A percentile compares a stretch with the other conserved stretches of the same genome.
phyloP scores from a whole-genome alignment of 2,797 vertebrate species.

The Aotus griseimembra region DNA sequence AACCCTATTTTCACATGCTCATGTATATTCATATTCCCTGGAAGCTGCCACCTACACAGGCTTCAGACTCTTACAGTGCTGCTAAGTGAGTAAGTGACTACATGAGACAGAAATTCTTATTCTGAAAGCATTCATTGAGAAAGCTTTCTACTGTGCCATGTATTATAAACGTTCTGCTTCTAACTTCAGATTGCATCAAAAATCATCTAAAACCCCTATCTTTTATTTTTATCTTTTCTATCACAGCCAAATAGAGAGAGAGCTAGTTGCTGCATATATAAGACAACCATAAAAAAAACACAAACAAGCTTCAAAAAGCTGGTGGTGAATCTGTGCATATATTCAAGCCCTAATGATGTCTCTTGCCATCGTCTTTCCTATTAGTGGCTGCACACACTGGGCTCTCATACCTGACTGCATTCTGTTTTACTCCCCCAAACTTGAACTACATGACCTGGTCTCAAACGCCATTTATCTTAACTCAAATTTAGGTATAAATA shows the following conservation, averaged over 20 bases:
- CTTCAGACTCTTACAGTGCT: neutral
- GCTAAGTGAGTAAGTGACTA: neutral
- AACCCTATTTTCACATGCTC: neutral
- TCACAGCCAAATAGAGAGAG: neutral
- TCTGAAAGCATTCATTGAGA: neutral
- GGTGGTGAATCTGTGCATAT: neutral
- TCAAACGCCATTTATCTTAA: neutral
- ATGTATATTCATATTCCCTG: neutral
- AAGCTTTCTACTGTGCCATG: neutral
- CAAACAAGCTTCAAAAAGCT: neutral
- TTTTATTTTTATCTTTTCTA: neutral
- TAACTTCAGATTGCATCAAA: conserved; percentile 43
- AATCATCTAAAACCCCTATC: neutral
- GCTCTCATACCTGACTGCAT: neutral
- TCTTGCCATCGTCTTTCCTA: neutral
- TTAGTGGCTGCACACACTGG: neutral
- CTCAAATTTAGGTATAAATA: neutral
- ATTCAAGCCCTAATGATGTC: neutral
- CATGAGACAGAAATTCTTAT: neutral
- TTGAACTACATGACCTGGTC: neutral
- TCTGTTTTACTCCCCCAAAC: neutral
- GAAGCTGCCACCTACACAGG: conserved; percentile 6
- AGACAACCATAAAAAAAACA: neutral
- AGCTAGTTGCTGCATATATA: neutral
- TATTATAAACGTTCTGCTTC: conserved; percentile 50